Percentiles rank a stretch among this genome's conserved stretches.
phyloP scores from a whole-genome alignment of 2,113 vertebrate genomes.

The Pelecanus crispus region DNA sequence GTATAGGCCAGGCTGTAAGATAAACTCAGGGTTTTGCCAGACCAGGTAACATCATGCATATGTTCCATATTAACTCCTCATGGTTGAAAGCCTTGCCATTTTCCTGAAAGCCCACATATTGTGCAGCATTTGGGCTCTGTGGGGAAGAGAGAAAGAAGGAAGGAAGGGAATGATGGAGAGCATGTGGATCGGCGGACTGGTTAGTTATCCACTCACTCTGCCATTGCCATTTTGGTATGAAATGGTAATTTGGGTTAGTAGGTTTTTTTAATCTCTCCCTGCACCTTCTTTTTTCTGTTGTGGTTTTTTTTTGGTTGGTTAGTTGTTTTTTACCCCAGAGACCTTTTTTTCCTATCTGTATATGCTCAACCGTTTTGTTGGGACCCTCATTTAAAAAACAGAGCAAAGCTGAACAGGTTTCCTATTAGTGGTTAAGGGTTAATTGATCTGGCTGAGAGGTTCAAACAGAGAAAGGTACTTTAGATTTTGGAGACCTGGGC shows the following conservation, averaged over 20 bases:
- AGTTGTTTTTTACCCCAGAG: too few species aligned
- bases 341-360: background rate
- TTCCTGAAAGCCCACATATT: background rate
- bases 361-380: background rate
- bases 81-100: background rate
- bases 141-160: background rate
- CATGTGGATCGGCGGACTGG: background rate
- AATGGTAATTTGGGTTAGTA: background rate
- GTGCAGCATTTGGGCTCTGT: background rate
- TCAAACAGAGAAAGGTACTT: background rate
- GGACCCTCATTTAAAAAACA: background rate
- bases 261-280: background rate
- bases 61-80: background rate
- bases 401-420: background rate
- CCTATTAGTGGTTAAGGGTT: background rate
- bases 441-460: background rate
- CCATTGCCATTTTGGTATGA: background rate
- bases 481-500: background rate
- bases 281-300: too few species aligned
- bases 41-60: background rate
- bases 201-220: background rate
- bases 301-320: rapidly evolving
- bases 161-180: background rate
- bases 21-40: background rate
- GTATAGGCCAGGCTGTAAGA: background rate